Percentiles rank a stretch among this genome's conserved stretches.
These are phyloP conservation scores for Lasiurus borealis DNA, from an alignment of 2,113 vertebrate species.

Conservation along the genomic window DNA sequence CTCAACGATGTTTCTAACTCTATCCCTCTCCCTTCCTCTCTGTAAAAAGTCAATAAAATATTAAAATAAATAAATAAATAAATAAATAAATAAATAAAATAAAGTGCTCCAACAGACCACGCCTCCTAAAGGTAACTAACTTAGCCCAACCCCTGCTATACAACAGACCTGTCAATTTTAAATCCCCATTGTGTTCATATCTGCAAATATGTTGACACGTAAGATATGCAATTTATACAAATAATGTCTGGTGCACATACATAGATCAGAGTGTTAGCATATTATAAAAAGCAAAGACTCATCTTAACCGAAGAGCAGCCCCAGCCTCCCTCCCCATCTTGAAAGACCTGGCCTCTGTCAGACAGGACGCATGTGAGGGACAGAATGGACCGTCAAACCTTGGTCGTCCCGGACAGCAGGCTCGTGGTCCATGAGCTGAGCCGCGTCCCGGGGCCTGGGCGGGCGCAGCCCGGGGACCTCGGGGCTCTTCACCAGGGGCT, in stretches of 20 bases:
- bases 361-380: neutral
- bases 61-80: too few relatives aligned
- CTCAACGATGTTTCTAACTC: too few relatives aligned
- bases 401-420: constrained; percentile 61
- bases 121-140: neutral
- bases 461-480: constrained; percentile 11
- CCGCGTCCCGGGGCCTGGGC: constrained; percentile 1
- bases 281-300: neutral
- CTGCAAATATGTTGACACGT: neutral
- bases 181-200: neutral
- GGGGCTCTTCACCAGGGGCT: neutral
- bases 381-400: constrained; percentile 82
- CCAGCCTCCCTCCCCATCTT: constrained; percentile 44
- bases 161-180: neutral
- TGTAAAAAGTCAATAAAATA: too few relatives aligned
- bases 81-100: too few relatives aligned
- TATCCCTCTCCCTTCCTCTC: too few relatives aligned
- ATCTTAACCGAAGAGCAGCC: neutral
- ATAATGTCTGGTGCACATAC: too few relatives aligned
- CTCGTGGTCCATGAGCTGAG: constrained; percentile 76
- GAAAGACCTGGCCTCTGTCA: constrained; percentile 52
- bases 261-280: neutral
- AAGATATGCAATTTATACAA: neutral
- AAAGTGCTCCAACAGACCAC: neutral
- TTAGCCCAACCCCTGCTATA: neutral